phyloP scores from a whole-genome alignment of 1,140 invertebrate genomes.

The Leptinotarsa undecemlineata region DNA sequence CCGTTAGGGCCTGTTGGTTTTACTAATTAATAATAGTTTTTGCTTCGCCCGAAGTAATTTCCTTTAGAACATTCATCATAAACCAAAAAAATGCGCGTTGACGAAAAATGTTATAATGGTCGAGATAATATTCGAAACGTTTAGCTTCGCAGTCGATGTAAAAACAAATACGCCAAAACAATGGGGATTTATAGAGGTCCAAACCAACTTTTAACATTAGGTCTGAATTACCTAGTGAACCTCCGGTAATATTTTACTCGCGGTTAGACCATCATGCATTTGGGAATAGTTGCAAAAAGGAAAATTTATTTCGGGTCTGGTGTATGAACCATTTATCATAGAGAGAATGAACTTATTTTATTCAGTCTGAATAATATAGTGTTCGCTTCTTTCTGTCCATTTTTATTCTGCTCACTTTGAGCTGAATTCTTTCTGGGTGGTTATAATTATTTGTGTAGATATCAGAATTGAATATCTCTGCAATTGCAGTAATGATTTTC shows the following conservation, averaged over 20 bases:
- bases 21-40: conserved; percentile 15
- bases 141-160: conserved; percentile 13
- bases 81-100: not conserved
- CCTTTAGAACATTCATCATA: conserved; percentile 1
- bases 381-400: not conserved
- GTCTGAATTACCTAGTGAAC: conserved; percentile 5
- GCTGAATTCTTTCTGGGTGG: too few species aligned
- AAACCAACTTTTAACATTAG: conserved; percentile 6
- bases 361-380: not conserved
- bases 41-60: conserved; percentile 1
- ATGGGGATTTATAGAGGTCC: conserved; percentile 4
- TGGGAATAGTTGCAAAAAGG: conserved; percentile 5
- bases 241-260: conserved; percentile 5
- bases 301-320: conserved; percentile 3
- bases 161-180: conserved; percentile 15
- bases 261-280: conserved; percentile 5
- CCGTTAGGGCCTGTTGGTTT: not conserved
- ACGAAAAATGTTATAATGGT: conserved; percentile 13
- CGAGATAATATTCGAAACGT: conserved; percentile 14
- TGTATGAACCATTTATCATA: conserved; percentile 2
- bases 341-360: not conserved
- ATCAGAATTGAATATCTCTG: too few species aligned
- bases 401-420: not conserved
- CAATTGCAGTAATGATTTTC: too few species aligned
- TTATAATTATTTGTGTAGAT: too few species aligned